phyloP scores from a whole-genome alignment of 2,888 invertebrate species.

The Timema cristinae region DNA sequence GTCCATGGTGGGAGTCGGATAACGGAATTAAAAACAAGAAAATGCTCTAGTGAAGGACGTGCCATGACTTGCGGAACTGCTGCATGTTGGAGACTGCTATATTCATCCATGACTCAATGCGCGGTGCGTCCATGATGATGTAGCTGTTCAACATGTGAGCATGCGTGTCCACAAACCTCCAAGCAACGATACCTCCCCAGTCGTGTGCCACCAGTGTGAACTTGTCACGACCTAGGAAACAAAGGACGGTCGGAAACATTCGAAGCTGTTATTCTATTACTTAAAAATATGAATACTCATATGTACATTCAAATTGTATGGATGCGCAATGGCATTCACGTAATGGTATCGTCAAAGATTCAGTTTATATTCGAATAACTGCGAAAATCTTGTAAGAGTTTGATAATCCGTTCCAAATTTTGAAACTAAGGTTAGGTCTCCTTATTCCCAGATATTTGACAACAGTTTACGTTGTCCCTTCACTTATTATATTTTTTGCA shows the following conservation, averaged over 20 bases:
- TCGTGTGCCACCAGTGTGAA: constrained; percentile 61
- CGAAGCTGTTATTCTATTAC: not conserved
- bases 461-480: too few species aligned
- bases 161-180: constrained; percentile 50
- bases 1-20: too few species aligned
- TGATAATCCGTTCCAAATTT: too few species aligned
- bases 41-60: constrained; percentile 31
- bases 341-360: too few species aligned
- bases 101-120: constrained; percentile 47
- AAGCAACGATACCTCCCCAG: constrained; percentile 62
- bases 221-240: constrained; percentile 48
- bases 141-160: constrained; percentile 54
- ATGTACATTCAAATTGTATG: too few species aligned
- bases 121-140: constrained; percentile 54
- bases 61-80: constrained; percentile 52
- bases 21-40: not conserved
- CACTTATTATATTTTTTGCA: too few species aligned
- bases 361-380: too few species aligned
- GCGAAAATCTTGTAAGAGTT: too few species aligned
- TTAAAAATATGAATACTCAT: too few species aligned
- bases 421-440: too few species aligned
- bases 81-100: constrained; percentile 44
- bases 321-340: too few species aligned
- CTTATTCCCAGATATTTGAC: too few species aligned
- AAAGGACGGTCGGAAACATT: not conserved